phyloP scores from a whole-genome alignment of 2,113 vertebrate genomes.

The Leptobrachium ailaonicum region DNA sequence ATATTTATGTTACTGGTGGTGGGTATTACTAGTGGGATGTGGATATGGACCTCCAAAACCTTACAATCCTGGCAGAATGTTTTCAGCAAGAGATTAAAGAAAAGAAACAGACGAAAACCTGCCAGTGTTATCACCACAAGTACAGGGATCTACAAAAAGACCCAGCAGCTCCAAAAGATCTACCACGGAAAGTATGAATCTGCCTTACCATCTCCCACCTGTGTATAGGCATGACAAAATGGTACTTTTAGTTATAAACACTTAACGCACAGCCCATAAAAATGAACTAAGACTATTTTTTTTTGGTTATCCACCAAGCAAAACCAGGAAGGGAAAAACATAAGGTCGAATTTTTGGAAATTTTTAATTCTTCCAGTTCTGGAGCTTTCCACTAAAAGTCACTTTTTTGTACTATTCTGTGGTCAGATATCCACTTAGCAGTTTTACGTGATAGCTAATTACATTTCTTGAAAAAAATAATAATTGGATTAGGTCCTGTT shows the following conservation, averaged over 20 bases:
- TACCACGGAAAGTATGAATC: constrained; percentile 84
- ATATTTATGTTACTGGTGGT: constrained; percentile 94
- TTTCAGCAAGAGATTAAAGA: constrained; percentile 84
- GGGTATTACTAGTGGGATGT: constrained; percentile 96
- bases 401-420: constrained; percentile 52
- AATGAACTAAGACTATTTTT: constrained; percentile 42
- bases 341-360: neutral
- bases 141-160: constrained; percentile 84
- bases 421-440: constrained; percentile 26
- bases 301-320: constrained; percentile 12
- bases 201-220: constrained; percentile 79
- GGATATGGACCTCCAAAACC: constrained; percentile 98
- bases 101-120: constrained; percentile 83
- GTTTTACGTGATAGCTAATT: no score
- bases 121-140: constrained; percentile 82
- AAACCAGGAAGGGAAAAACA: constrained; percentile 17
- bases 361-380: neutral
- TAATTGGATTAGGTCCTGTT: no score
- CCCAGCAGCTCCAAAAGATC: constrained; percentile 83
- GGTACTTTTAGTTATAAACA: neutral
- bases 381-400: constrained; percentile 5
- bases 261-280: constrained; percentile 29
- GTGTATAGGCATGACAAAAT: constrained; percentile 71
- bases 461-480: no score
- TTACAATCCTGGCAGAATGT: constrained; percentile 95